Conservation (phyloP, 2,888 invertebrate genomes). For the Terebella lapidaria region DNA sequence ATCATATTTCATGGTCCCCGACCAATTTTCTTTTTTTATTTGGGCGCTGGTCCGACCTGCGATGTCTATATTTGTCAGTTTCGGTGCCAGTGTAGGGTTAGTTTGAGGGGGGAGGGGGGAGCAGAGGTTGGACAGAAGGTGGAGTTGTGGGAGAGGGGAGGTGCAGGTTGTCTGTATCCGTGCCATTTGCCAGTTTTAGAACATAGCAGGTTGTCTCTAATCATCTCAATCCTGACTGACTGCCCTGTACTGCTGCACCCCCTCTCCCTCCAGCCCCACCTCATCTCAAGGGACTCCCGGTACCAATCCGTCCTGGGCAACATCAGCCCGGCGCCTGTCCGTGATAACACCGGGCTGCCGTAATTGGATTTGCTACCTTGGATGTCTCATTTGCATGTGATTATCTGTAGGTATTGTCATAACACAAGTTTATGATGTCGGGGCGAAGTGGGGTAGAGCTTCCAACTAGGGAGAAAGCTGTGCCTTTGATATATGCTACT, state of each 20-base stretch:
- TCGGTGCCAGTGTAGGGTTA: neutral
- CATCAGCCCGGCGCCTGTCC: neutral
- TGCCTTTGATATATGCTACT: too few relatives aligned
- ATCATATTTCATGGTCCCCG: neutral
- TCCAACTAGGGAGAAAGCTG: too few relatives aligned
- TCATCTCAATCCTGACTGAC: neutral
- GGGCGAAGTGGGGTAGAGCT: too few relatives aligned
- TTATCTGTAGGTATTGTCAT: neutral
- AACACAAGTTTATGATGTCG: neutral
- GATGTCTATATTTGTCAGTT: too few relatives aligned
- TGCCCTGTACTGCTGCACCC: neutral
- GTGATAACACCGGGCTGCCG: neutral
- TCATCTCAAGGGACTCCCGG: neutral
- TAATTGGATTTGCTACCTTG: neutral
- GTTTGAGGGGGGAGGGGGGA: neutral
- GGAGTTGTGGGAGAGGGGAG: conserved; percentile 9
- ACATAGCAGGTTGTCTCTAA: neutral
- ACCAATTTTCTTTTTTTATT: neutral
- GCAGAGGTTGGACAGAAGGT: neutral
- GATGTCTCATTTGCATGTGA: neutral
- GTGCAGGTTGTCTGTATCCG: conserved; percentile 3
- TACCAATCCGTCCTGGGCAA: neutral
- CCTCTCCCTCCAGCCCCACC: neutral
- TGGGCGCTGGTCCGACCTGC: too few relatives aligned
- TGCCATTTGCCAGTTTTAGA: conserved; percentile 10